Percentiles rank a stretch among this genome's conserved stretches.
phyloP scores from a whole-genome alignment of 2,888 invertebrate genomes.

The Nephrotoma guestfalica region DNA sequence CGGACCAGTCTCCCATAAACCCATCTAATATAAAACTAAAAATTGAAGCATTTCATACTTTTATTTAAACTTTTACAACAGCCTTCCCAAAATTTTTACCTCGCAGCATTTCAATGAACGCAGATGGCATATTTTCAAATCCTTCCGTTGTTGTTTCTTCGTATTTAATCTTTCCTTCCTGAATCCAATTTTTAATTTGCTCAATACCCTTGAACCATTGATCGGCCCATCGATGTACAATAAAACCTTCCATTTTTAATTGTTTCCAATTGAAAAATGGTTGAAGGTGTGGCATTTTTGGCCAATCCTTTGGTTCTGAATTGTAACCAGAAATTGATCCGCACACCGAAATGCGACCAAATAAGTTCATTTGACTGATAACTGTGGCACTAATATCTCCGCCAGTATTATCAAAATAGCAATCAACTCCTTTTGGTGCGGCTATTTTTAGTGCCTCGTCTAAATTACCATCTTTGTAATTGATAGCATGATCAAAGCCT shows the following conservation, averaged over 20 bases:
- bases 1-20: background rate
- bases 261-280: conserved; percentile 39
- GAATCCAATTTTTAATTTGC: conserved; percentile 47
- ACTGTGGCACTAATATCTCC: conserved; percentile 43
- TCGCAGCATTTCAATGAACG: conserved; percentile 44
- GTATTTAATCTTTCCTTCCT: conserved; percentile 53
- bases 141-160: conserved; percentile 54
- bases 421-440: conserved; percentile 57
- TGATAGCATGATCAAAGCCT: conserved; percentile 52
- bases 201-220: conserved; percentile 47
- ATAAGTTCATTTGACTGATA: conserved; percentile 43
- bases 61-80: conserved; percentile 38
- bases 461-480: conserved; percentile 51
- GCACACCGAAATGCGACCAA: conserved; percentile 47
- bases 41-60: background rate
- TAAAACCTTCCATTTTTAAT: conserved; percentile 43
- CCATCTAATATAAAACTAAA: background rate
- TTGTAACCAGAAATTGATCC: conserved; percentile 52
- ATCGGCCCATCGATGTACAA: conserved; percentile 36
- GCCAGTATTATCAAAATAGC: conserved; percentile 67
- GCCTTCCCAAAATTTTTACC: conserved; percentile 61
- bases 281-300: conserved; percentile 32
- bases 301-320: conserved; percentile 21
- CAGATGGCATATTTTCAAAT: conserved; percentile 58
- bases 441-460: conserved; percentile 38